These are phyloP conservation scores for Lypha dubia DNA, from an alignment of 2,888 invertebrate genomes.

Conservation along the genomic window DNA sequence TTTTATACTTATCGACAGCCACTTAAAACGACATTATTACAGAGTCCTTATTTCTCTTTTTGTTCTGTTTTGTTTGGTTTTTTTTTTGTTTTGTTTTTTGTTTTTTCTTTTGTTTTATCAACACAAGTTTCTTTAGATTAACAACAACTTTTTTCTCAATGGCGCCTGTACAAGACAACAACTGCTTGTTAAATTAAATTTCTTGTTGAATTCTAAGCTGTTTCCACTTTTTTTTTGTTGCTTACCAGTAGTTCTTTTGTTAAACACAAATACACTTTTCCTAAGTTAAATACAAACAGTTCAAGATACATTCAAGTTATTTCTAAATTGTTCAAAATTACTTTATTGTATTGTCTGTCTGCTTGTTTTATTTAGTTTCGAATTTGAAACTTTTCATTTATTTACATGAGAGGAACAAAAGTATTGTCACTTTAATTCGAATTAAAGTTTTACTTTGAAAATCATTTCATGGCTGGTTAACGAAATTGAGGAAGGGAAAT, in stretches of 20 bases:
- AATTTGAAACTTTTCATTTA: neutral
- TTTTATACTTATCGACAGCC: neutral
- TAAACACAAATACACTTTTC: neutral
- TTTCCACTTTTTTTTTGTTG: too few species aligned
- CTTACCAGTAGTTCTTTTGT: too few species aligned
- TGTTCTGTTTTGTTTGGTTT: neutral
- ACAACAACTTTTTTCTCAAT: neutral
- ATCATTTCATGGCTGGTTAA: slow-evolving; percentile 4
- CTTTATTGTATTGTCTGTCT: neutral
- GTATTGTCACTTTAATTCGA: neutral
- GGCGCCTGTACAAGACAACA: slow-evolving; percentile 1
- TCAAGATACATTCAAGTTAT: slow-evolving; percentile 7
- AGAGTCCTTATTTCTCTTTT: neutral
- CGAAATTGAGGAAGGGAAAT: neutral
- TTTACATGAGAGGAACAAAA: neutral
- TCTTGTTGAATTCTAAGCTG: too few species aligned
- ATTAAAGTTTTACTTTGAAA: slow-evolving; percentile 4
- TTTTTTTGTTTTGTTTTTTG: neutral
- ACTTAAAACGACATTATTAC: neutral
- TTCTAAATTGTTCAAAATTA: neutral
- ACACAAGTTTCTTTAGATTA: neutral
- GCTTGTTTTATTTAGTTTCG: slow-evolving; percentile 5
- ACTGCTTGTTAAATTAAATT: slow-evolving; percentile 29
- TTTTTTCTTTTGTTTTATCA: neutral
- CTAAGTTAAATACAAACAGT: slow-evolving; percentile 1